Evolutionary conservation across 2,888 invertebrate genomes (phyloP), one percentile per base, ranked within the genome.

Genomic region (Erebia aethiops): DNA sequence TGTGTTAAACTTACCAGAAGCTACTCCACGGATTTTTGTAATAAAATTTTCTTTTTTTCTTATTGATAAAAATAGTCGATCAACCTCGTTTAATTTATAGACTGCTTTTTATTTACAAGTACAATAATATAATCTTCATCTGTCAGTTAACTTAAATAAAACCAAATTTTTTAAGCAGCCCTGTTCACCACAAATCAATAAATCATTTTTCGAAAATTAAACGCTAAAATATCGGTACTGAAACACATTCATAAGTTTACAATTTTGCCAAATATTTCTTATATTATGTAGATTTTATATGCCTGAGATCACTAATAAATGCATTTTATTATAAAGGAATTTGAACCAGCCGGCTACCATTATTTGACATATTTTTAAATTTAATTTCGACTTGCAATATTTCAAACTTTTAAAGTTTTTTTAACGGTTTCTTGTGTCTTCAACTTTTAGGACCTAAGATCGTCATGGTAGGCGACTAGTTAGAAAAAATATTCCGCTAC

Each of bases 251-350:
- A 74, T 77, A 76, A 78, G 76, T 78, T 76, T 77, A 76, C 72
- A 74, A 61, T 67, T 75, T 74, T 72, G 76, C 78, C 81, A 81
- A 82, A 79, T 49, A 46, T 61, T 64, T 77, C 78, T 79, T 79
- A 80, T 74, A 70, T 14, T 51, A 54, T 75, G 74, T 77, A 79
- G 77, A 81, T 79, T 84, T 81, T 76, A 79, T 82, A 80, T 81
- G 82, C 82, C 79, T 92, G 92, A 92, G 92, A 92, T 92, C 92
- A 90, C 85, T 86, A 87, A 84, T 91, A 92, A 92, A 92, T 92
- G 92, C 92, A 90, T 84, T 80, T 79, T 82, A 77, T 77, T 77
- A 76, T 74, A 73, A 75, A 72, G 71, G 67, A 75, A 75, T 72
- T 68, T 41, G 56, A 76, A 73, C 76, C 71, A 75, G 76, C 76